Conservation (phyloP, 2,888 invertebrate species). For the Eilema sororculum region DNA sequence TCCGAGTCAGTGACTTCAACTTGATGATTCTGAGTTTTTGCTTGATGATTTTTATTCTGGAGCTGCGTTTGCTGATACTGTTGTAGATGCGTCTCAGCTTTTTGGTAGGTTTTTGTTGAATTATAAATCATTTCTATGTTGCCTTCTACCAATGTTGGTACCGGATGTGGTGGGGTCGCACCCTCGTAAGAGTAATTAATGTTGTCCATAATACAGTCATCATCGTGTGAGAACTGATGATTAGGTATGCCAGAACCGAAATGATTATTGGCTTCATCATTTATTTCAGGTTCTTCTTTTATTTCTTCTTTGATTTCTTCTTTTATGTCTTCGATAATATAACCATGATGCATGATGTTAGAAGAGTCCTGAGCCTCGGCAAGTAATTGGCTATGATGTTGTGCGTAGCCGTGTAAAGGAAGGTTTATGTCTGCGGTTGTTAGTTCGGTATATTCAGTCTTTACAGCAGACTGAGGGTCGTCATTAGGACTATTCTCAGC, state of each 20-base stretch:
- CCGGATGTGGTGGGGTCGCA: conserved; percentile 19
- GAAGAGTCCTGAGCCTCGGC: conserved; percentile 53
- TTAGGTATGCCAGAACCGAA: conserved; percentile 37
- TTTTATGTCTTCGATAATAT: conserved; percentile 58
- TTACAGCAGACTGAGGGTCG: conserved; percentile 70
- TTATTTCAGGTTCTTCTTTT: conserved; percentile 63
- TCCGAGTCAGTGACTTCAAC: neutral
- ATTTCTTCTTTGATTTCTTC: conserved; percentile 70
- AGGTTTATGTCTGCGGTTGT: conserved; percentile 78
- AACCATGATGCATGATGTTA: conserved; percentile 12
- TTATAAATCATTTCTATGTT: conserved; percentile 44
- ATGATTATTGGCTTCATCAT: conserved; percentile 52
- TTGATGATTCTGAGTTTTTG: neutral
- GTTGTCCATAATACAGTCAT: conserved; percentile 41
- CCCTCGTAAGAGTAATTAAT: conserved; percentile 46
- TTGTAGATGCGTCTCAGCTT: conserved; percentile 36
- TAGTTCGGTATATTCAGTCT: conserved; percentile 82
- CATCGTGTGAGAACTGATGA: conserved; percentile 47
- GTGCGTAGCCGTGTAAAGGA: conserved; percentile 73
- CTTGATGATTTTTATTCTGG: conserved; percentile 27
- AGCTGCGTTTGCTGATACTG: conserved; percentile 17
- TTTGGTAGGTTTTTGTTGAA: conserved; percentile 45
- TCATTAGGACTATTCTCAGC: conserved; percentile 73
- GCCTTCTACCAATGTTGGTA: conserved; percentile 4
- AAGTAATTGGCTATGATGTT: conserved; percentile 64